Percentiles rank a stretch among this genome's conserved stretches.
Conservation (phyloP, 2,797 vertebrate species). For the Geotrypetes seraphini region DNA sequence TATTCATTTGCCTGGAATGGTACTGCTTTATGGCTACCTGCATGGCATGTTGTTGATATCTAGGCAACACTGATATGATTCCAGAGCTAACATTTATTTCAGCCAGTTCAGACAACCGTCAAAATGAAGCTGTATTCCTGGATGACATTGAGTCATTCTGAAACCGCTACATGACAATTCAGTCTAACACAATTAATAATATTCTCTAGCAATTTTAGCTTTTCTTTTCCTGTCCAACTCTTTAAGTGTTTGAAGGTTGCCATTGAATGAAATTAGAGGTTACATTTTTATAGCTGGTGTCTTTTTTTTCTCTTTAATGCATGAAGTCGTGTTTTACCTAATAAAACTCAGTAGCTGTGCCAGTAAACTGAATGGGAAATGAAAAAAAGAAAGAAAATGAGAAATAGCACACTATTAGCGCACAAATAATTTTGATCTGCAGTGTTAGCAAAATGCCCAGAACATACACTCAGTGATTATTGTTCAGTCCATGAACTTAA, state of each 20-base stretch:
- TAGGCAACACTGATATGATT: constrained; percentile 43
- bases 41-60: constrained; percentile 28
- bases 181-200: constrained; percentile 8
- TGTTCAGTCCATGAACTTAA: too few species aligned
- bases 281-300: constrained; percentile 1
- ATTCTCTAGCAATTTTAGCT: too few species aligned
- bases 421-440: constrained; percentile 19
- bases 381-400: constrained; percentile 15
- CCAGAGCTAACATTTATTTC: constrained; percentile 23
- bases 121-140: constrained; percentile 28
- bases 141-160: constrained; percentile 9
- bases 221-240: too few species aligned
- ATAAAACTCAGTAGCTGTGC: constrained; percentile 9
- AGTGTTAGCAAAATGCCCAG: constrained; percentile 25
- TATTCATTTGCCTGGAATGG: constrained; percentile 29
- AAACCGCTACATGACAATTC: constrained; percentile 2
- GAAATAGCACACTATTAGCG: constrained; percentile 18
- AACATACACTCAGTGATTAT: too few species aligned
- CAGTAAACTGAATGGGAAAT: constrained; percentile 30
- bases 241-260: not conserved
- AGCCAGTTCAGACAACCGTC: constrained; percentile 25
- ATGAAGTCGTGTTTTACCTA: constrained; percentile 19
- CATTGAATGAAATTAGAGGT: not conserved
- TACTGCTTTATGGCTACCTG: constrained; percentile 40
- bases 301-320: constrained; percentile 4